A percentile compares a stretch with the other conserved stretches of the same genome.
These are phyloP conservation scores for Stenodera caucasica DNA, from an alignment of 2,888 invertebrate species.

Conservation along the genomic window DNA sequence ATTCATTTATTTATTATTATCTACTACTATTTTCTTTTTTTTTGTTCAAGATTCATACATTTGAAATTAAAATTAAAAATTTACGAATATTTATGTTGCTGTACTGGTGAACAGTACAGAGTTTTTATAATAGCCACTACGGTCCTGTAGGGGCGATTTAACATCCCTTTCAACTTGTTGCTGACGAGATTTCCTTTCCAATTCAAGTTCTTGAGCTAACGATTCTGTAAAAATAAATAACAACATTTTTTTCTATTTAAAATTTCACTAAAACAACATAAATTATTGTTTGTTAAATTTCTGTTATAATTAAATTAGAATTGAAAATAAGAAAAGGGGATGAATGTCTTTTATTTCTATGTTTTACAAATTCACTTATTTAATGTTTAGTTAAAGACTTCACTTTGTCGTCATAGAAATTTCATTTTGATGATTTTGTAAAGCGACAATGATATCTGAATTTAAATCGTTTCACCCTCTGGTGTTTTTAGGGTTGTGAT, in stretches of 20 bases:
- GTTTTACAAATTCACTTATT: constrained; percentile 43
- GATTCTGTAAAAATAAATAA: constrained; percentile 69
- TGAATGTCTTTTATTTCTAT: constrained; percentile 7
- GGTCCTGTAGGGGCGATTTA: constrained; percentile 82
- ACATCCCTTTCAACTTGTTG: constrained; percentile 79
- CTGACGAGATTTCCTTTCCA: constrained; percentile 83
- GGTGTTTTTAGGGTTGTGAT: neutral
- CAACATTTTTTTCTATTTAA: neutral
- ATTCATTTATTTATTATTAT: constrained; percentile 14
- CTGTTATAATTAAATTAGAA: neutral
- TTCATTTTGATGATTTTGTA: constrained; percentile 52
- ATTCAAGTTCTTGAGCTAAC: constrained; percentile 82
- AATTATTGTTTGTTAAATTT: no score
- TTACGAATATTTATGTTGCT: constrained; percentile 64
- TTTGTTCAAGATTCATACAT: neutral
- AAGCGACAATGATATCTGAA: constrained; percentile 54
- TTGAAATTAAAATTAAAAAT: no score
- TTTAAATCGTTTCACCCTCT: constrained; percentile 51
- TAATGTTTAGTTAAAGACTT: constrained; percentile 49
- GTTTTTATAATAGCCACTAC: constrained; percentile 84
- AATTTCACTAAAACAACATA: neutral
- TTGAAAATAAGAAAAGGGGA: neutral
- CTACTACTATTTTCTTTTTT: constrained; percentile 1
- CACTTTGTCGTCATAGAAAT: constrained; percentile 50
- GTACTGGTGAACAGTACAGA: constrained; percentile 88